Base-by-base conservation (phyloP, 2,888 invertebrate genomes). In the Lithosia quadra region DNA sequence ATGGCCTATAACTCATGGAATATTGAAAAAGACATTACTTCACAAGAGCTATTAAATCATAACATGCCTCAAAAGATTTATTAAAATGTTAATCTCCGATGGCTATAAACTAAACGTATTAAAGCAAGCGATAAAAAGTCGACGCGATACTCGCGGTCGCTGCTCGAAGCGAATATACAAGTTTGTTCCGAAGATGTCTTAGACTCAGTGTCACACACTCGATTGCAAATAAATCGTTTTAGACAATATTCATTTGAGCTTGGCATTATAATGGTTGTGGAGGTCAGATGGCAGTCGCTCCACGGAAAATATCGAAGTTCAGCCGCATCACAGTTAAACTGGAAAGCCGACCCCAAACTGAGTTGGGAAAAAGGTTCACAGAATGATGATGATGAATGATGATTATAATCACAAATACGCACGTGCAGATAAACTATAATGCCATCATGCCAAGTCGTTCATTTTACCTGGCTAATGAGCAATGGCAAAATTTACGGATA, bases 21-120 rank as follows among this genome's bases (percentile, higher is more conserved):
- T 65, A 61, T 71, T 76, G 68, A 73, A 74, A 72, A 78, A 65
- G 63, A 66, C 62, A 65, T 76, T 72, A 72, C 60, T 63, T 65
- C 65, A 63, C 28, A 62, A 71, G 56, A 36, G 33, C 58, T 71
- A 69, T 69, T 71, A 71, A 72, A 78, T 76, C 74, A 79, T 75
- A 79, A 71, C 72, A 76, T 61, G 70, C 63, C 65, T 63, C 66
- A 49, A 55, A 69, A 74, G 79, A 78, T 78, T 76, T 76, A 78
- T 76, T 70, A 67, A 78, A 76, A 73, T 74, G 75, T 79, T 74
- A 70, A 71, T 78, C 77, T 65, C 66, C 43, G 74, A 36, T 53
- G 10, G 34, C 53, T 24, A 55, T 63, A 62, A 61, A 61, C 36
- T 62, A 49, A n/a, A 67, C 65, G 69, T 71, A 78, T 5, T 71